A percentile compares a stretch with the other conserved stretches of the same genome.
Evolutionary conservation across 2,888 invertebrate species (phyloP).

Genomic region (Lampropteryx suffumata): DNA sequence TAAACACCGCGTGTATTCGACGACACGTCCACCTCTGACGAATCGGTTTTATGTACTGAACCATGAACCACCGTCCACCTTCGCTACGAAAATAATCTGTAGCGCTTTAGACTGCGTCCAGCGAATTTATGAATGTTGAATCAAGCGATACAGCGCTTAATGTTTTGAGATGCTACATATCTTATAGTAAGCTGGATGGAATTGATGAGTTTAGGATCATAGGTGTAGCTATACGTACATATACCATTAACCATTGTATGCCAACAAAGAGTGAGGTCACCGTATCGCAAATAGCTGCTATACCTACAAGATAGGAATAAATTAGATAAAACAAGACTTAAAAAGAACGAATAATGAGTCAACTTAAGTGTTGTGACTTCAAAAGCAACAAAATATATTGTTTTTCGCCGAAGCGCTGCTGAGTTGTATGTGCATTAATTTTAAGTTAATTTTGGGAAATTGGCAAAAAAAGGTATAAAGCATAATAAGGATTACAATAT

Average conservation of each 20-base stretch:
- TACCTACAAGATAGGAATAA: background rate
- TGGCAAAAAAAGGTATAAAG: too few relatives aligned
- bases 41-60: slow-evolving; percentile 60
- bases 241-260: slow-evolving; percentile 11
- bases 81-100: slow-evolving; percentile 45
- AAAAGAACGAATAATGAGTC: slow-evolving; percentile 13
- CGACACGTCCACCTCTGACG: slow-evolving; percentile 57
- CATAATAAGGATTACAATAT: too few relatives aligned
- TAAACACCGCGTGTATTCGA: slow-evolving; percentile 52
- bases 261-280: slow-evolving; percentile 21
- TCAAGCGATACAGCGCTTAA: slow-evolving; percentile 43
- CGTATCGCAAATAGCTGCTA: slow-evolving; percentile 13
- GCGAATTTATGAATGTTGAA: slow-evolving; percentile 25
- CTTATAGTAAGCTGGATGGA: slow-evolving; percentile 11
- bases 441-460: too few relatives aligned
- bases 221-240: slow-evolving; percentile 5
- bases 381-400: too few relatives aligned
- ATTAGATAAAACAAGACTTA: slow-evolving; percentile 3
- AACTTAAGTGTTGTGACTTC: too few relatives aligned
- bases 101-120: slow-evolving; percentile 45
- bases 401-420: too few relatives aligned
- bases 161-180: slow-evolving; percentile 21
- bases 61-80: slow-evolving; percentile 29
- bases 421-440: too few relatives aligned
- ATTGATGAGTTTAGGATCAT: slow-evolving; percentile 28